phyloP scores from a whole-genome alignment of 2,888 invertebrate genomes.

The Lasioglossum morio region DNA sequence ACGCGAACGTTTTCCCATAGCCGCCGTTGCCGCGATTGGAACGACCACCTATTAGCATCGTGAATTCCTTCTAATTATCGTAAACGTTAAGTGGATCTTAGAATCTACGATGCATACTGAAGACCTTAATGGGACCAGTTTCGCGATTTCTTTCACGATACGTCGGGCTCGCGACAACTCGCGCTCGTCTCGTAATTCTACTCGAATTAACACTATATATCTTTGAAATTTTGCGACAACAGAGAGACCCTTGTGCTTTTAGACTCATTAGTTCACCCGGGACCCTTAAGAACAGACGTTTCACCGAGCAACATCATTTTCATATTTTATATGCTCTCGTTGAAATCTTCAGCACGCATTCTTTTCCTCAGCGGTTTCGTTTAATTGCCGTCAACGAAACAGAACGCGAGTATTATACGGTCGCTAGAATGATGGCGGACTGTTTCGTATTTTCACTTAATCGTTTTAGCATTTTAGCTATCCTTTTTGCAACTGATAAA shows the following conservation, averaged over 20 bases:
- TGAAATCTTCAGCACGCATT: not conserved
- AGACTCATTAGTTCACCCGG: not conserved
- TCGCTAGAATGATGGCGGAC: not conserved
- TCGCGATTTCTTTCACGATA: constrained; percentile 61
- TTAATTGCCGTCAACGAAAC: not conserved
- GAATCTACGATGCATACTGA: constrained; percentile 53
- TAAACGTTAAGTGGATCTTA: constrained; percentile 70
- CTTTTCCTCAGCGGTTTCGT: not conserved
- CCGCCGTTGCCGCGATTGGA: not conserved
- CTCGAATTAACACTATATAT: constrained; percentile 27
- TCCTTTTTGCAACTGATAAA: too few relatives aligned
- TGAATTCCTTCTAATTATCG: constrained; percentile 66
- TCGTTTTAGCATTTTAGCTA: too few relatives aligned
- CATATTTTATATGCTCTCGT: not conserved
- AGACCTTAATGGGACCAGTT: constrained; percentile 66
- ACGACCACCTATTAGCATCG: constrained; percentile 57
- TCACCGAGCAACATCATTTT: not conserved
- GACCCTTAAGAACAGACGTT: not conserved
- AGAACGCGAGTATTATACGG: not conserved
- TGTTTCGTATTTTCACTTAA: not conserved
- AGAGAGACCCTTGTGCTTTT: not conserved
- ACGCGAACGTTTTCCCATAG: not conserved
- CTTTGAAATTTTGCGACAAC: constrained; percentile 35
- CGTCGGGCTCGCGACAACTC: constrained; percentile 13
- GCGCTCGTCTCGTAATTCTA: constrained; percentile 45